Conservation (phyloP, 2,797 vertebrate species). For the Huso huso region DNA sequence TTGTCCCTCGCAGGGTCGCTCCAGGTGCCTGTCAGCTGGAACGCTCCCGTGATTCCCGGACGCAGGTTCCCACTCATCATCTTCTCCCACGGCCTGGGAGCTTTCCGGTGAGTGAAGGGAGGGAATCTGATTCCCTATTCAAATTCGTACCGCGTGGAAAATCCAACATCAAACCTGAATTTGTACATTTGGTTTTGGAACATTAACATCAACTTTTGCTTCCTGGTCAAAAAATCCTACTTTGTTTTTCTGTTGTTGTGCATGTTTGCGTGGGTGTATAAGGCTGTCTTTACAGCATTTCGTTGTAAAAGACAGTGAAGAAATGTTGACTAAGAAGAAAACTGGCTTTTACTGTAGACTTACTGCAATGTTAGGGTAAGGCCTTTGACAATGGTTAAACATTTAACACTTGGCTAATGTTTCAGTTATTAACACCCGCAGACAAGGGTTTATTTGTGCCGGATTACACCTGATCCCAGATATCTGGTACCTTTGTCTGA, state of each 20-base stretch:
- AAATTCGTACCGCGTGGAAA: not conserved
- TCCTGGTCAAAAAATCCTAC: constrained; percentile 5
- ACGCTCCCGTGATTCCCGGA: constrained; percentile 39
- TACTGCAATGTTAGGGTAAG: no score
- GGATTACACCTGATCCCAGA: no score
- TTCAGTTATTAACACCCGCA: no score
- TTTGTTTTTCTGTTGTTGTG: not conserved
- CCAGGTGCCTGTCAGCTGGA: constrained; percentile 51
- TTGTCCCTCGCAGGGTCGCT: constrained; percentile 35
- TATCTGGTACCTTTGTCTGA: no score
- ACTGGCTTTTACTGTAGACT: no score
- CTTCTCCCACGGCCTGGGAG: constrained; percentile 59
- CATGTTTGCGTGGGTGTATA: no score
- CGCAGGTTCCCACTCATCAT: constrained; percentile 53
- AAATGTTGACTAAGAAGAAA: no score
- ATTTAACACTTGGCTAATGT: no score
- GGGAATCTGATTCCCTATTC: not conserved
- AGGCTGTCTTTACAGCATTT: no score
- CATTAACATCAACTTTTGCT: not conserved
- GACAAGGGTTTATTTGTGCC: no score
- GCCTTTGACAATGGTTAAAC: no score
- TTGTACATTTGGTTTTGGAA: not conserved
- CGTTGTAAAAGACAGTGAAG: no score
- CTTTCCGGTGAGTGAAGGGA: constrained; percentile 46
- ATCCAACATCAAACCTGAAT: not conserved